A percentile compares a stretch with the other conserved stretches of the same genome.
These are phyloP conservation scores for Entomobrya proxima DNA, from an alignment of 2,888 invertebrate species.

Conservation along the genomic window DNA sequence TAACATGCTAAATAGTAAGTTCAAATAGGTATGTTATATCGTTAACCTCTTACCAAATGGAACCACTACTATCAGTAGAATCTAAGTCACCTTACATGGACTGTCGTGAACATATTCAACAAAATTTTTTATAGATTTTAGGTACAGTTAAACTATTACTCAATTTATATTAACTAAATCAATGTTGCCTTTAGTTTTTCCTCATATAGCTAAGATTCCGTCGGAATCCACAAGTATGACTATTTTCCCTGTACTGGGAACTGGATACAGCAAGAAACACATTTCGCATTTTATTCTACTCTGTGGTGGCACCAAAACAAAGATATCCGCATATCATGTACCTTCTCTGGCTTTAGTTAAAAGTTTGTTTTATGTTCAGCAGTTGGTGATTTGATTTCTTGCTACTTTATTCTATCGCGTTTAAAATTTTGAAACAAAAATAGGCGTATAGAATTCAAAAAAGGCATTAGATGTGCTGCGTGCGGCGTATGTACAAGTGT, in stretches of 20 bases:
- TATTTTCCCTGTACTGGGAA: not conserved
- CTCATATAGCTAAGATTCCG: not conserved
- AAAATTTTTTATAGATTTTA: not conserved
- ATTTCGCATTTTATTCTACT: no score
- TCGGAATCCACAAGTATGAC: not conserved
- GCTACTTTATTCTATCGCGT: no score
- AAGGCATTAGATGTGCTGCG: no score
- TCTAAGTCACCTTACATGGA: slow-evolving; percentile 10
- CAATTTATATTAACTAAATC: not conserved
- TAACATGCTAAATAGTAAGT: no score
- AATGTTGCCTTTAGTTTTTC: not conserved
- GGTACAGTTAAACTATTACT: slow-evolving; percentile 22
- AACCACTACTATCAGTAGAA: not conserved
- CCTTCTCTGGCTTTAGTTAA: not conserved
- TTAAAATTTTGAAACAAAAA: no score
- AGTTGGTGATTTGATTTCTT: no score
- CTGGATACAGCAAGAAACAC: not conserved
- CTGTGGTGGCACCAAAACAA: slow-evolving; percentile 27
- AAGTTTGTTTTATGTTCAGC: no score
- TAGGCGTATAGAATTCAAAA: no score
- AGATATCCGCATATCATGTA: not conserved
- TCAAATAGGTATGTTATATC: no score
- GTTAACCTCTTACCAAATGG: no score
- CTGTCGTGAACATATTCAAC: slow-evolving; percentile 12
- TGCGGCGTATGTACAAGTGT: not conserved